phyloP scores from a whole-genome alignment of 2,888 invertebrate species.

The Lottia scabra region DNA sequence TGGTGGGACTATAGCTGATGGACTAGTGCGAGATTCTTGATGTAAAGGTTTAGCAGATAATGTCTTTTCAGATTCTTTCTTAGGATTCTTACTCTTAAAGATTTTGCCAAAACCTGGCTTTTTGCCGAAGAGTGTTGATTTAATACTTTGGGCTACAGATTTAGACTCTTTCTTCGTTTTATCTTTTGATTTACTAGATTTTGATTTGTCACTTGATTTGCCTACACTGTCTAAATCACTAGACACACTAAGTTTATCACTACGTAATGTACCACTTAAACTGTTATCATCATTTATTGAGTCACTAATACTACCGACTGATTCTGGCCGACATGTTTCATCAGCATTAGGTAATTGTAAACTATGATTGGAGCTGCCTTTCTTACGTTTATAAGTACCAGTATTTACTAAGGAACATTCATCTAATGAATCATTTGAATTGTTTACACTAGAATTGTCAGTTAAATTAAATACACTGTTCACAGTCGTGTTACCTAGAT shows the following conservation, averaged over 20 bases:
- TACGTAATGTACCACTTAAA: constrained; percentile 25
- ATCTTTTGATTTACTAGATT: constrained; percentile 1
- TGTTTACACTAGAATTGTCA: background rate
- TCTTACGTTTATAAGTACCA: constrained; percentile 58
- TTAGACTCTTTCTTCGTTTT: constrained; percentile 12
- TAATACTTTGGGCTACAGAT: constrained; percentile 29
- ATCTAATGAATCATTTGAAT: constrained; percentile 29
- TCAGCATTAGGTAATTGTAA: constrained; percentile 57
- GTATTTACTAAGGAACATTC: constrained; percentile 36
- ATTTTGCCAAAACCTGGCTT: constrained; percentile 19
- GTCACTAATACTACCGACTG: constrained; percentile 20
- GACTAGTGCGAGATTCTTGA: constrained; percentile 24
- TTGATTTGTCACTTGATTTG: constrained; percentile 27
- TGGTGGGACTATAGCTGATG: constrained; percentile 71
- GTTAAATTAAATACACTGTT: constrained; percentile 1
- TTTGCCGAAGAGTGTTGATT: constrained; percentile 20
- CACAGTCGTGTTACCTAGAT: background rate
- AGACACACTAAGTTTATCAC: constrained; percentile 26
- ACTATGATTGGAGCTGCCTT: constrained; percentile 38
- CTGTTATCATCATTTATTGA: constrained; percentile 8
- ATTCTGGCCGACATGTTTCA: constrained; percentile 47
- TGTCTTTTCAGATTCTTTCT: constrained; percentile 27
- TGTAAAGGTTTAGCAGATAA: constrained; percentile 25
- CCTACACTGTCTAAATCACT: constrained; percentile 26
- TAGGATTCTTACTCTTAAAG: constrained; percentile 23